These are phyloP conservation scores for Portunus trituberculatus DNA, from an alignment of 1,140 invertebrate genomes.

Conservation along the genomic window DNA sequence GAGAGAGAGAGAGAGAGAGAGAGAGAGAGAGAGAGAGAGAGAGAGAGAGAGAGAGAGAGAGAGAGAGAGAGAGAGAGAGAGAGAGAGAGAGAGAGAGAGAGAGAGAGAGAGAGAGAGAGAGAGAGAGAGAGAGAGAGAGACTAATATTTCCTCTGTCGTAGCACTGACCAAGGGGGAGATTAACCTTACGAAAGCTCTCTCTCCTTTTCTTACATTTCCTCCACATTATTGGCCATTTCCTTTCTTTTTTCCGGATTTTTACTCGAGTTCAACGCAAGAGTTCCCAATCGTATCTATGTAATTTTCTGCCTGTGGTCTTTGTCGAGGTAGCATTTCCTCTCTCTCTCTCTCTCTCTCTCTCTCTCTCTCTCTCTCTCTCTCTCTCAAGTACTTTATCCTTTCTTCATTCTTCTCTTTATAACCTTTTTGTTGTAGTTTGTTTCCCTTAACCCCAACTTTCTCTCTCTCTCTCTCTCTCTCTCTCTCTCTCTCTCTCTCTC, in stretches of 20 bases:
- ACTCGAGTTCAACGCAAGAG: neutral
- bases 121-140: constrained; percentile 20
- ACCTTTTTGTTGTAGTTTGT: too few relatives aligned
- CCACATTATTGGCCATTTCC: neutral
- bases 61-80: neutral
- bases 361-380: neutral
- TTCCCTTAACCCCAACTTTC: too few relatives aligned
- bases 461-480: too few relatives aligned
- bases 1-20: too few relatives aligned
- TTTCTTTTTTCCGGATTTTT: neutral
- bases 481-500: too few relatives aligned
- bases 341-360: constrained; percentile 3
- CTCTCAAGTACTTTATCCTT: too few relatives aligned
- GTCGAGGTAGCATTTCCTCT: neutral
- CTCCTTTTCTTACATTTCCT: neutral
- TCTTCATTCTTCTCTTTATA: too few relatives aligned
- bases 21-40: neutral
- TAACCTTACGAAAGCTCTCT: constrained; percentile 1
- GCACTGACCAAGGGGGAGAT: neutral
- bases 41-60: neutral
- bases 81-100: neutral
- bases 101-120: constrained; percentile 1
- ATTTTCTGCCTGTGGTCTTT: constrained; percentile 11
- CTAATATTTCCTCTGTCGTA: neutral
- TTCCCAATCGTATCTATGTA: constrained; percentile 2